phyloP scores from a whole-genome alignment of 2,113 vertebrate genomes.

The Oriolus oriolus region DNA sequence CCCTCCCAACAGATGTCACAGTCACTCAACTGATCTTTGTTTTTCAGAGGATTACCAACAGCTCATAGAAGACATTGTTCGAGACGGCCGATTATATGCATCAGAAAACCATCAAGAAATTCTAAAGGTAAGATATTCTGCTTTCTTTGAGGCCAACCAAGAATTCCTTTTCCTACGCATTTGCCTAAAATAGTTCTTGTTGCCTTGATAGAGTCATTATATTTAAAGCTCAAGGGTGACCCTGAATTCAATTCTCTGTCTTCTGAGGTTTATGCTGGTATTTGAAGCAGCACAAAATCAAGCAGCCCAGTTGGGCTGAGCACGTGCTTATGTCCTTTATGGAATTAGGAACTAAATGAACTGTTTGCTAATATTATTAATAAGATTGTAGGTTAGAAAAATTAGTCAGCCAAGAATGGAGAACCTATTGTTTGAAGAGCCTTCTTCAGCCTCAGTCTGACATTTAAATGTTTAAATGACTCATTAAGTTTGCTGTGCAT shows the following conservation, averaged over 20 bases:
- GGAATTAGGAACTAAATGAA: background rate
- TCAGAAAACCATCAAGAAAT: constrained; percentile 96
- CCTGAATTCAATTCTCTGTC: background rate
- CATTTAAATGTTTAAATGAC: background rate
- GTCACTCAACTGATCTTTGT: background rate
- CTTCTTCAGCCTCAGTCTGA: background rate
- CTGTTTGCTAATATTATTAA: background rate
- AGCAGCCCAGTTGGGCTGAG: background rate
- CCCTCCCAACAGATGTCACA: background rate
- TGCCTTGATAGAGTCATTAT: background rate
- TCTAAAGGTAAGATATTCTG: constrained; percentile 78
- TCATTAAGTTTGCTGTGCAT: background rate
- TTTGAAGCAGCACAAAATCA: background rate
- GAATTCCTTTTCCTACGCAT: background rate
- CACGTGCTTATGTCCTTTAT: rapidly evolving
- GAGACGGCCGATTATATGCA: constrained; percentile 89
- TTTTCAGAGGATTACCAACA: constrained; percentile 93
- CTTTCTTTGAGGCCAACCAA: background rate
- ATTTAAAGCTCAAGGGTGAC: background rate
- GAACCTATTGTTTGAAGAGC: background rate
- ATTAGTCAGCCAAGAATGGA: background rate
- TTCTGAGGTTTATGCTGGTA: background rate
- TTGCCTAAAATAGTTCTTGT: background rate
- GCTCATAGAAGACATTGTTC: constrained; percentile 90
- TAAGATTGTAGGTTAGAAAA: background rate